Evolutionary conservation across 2,888 invertebrate species (phyloP), one percentile per base, ranked within the genome.

Genomic region (Xanthorhoe spadicearia): DNA sequence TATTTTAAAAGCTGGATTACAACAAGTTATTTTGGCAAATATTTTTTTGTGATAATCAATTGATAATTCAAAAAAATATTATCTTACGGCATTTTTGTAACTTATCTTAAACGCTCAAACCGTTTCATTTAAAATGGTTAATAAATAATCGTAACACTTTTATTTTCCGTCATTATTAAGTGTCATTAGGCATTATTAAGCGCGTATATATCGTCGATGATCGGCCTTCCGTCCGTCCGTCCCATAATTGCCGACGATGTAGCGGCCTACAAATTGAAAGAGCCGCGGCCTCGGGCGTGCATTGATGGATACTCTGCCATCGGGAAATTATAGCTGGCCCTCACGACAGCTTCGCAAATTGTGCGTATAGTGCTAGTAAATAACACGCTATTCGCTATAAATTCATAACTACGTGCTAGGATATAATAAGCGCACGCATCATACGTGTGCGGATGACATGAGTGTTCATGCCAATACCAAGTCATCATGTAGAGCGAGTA

Each of bases 331-430:
- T 90, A 92, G 89, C 85, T 78, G 83, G 86, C 86, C 85, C 88
- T 90, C 90, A 92, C 91, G 92, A 93, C 92, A 92, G 91, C 92
- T 90, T 87, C 90, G 92, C 92, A 90, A 93, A 92, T 91, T 92
- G 91, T 92, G 90, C 92, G 88, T 89, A 91, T 92, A 92, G 92
- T 92, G 87, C 92, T 90, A 90, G 92, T 90, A 89, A 91, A 92
- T 92, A 92, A 90, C 90, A 90, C 82, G 74, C 80, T 81, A 77
- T 81, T 83, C 85, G 85, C 86, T 88, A 89, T 89, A 88, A 89
- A 91, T 89, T 90, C 87, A 85, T 86, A 85, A n/a, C n/a, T n/a
- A 82, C 79, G 79, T 74, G 81, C 87, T 85, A 87, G 83, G 77
- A 81, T 80, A 71, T 84, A 83, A 74, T 74, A 66, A 71, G 68